These are phyloP conservation scores for Phaenicophaeus curvirostris DNA, from an alignment of 2,797 vertebrate genomes.

Conservation along the genomic window DNA sequence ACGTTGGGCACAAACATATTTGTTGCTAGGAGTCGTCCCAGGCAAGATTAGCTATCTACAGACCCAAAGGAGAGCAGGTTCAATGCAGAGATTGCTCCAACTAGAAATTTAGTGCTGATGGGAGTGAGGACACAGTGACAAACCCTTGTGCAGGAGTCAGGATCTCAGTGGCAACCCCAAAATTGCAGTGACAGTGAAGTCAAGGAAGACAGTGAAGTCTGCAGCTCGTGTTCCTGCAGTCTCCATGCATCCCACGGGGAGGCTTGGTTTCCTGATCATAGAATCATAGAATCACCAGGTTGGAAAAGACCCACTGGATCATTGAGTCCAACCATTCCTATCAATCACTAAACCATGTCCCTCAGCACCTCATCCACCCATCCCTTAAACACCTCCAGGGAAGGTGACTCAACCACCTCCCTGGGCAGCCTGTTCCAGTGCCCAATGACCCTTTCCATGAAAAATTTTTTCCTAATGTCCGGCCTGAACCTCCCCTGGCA, in stretches of 20 bases:
- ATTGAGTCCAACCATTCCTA: too few species aligned
- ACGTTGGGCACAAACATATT: slow-evolving; percentile 37
- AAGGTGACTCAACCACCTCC: too few species aligned
- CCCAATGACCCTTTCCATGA: too few species aligned
- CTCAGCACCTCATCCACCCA: too few species aligned
- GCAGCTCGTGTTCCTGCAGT: not conserved
- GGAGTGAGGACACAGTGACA: not conserved
- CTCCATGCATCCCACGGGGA: accelerated
- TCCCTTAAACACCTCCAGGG: too few species aligned
- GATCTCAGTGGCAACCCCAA: not conserved
- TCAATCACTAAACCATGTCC: too few species aligned
- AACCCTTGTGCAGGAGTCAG: not conserved
- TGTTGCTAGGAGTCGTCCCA: slow-evolving; percentile 56
- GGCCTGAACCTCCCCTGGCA: too few species aligned
- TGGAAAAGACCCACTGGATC: too few species aligned
- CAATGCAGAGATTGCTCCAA: not conserved
- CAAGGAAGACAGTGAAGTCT: not conserved
- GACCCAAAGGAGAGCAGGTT: slow-evolving; percentile 10
- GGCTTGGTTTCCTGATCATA: accelerated
- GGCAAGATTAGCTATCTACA: not conserved
- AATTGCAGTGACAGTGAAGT: not conserved
- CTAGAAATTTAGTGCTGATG: not conserved
- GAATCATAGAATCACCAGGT: too few species aligned
- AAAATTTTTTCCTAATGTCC: too few species aligned
- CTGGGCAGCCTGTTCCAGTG: too few species aligned